Evolutionary conservation across 2,888 invertebrate species (phyloP), one percentile per base, ranked within the genome.

Genomic region (Nephrotoma appendiculata): DNA sequence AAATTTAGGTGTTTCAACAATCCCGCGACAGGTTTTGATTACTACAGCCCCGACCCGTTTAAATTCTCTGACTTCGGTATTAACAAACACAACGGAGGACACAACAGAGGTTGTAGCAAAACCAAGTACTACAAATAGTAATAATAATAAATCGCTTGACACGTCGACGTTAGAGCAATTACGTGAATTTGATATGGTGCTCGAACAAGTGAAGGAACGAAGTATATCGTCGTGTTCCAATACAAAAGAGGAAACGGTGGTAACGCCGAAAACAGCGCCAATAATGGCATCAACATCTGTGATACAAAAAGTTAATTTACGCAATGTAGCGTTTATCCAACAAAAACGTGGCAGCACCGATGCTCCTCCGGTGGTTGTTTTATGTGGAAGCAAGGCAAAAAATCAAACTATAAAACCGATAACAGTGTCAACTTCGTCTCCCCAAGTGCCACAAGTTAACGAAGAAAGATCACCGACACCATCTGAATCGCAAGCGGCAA

Each of bases 151-250:
- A 86, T 92, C 94, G n/a, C 93, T 94, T 89, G 94, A 96, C 89
- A 95, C 95, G 90, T 95, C 95, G 0, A 96, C 96, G 0, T 91
- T 96, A 86, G 96, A 96, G 90, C 96, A 96, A 89, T 90, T 96
- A 7, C 92, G 96, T 87, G 96, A 96, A 90, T 96, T 96, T 89
- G 96, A 96, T 90, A 95, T 95, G 92, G 96, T 96, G 0, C 92
- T 96, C 87, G 96, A 96, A 89, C 96, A 96, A 92, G 95, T 96
- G 0, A 96, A 96, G 90, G 96, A 96, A 90, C 92, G 95, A 87
- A 95, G 95, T 89, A 95, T 94, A 41, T 94, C 94, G 0, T 87
- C 88, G 57, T 87, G 88, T 44, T 89, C 89, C 6, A 88, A 89
- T 48, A 87, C 89, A 15, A 86, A 87, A 57, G 86, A 87, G 2